phyloP scores from a whole-genome alignment of 2,888 invertebrate genomes.

The Macrophya alboannulata region DNA sequence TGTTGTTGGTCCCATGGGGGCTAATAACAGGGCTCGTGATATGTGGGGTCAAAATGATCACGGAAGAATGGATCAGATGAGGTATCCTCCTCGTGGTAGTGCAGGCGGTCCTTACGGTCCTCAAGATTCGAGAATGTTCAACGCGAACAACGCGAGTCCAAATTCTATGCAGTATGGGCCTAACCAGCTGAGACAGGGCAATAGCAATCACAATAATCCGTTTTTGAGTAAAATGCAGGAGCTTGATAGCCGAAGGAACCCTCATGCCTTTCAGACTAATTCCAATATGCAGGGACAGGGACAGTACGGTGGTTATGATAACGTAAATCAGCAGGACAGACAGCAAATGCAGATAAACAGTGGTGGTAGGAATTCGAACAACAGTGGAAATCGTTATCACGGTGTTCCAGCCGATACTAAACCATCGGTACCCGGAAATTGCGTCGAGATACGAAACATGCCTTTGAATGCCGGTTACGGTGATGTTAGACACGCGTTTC shows the following conservation, averaged over 20 bases:
- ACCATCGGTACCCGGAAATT: slow-evolving; percentile 76
- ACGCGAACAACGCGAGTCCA: slow-evolving; percentile 26
- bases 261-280: slow-evolving; percentile 81
- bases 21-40: slow-evolving; percentile 72
- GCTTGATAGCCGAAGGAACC: slow-evolving; percentile 83
- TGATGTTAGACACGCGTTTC: slow-evolving; percentile 92
- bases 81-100: slow-evolving; percentile 69
- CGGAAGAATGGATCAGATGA: slow-evolving; percentile 65
- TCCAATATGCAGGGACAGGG: slow-evolving; percentile 4
- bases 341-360: slow-evolving; percentile 63
- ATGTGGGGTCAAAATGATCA: slow-evolving; percentile 68
- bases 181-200: slow-evolving; percentile 81
- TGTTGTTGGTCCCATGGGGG: slow-evolving; percentile 56
- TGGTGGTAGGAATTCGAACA: slow-evolving; percentile 65
- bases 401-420: slow-evolving; percentile 51
- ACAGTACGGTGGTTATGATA: slow-evolving; percentile 63
- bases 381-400: slow-evolving; percentile 56
- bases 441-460: slow-evolving; percentile 89
- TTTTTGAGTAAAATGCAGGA: slow-evolving; percentile 74
- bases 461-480: slow-evolving; percentile 89
- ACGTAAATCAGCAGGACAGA: slow-evolving; percentile 68
- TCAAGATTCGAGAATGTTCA: slow-evolving; percentile 55
- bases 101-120: slow-evolving; percentile 63
- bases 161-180: slow-evolving; percentile 42
- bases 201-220: slow-evolving; percentile 77